Evolutionary conservation across 2,888 invertebrate genomes (phyloP).

Genomic region (Oscheius onirici): DNA sequence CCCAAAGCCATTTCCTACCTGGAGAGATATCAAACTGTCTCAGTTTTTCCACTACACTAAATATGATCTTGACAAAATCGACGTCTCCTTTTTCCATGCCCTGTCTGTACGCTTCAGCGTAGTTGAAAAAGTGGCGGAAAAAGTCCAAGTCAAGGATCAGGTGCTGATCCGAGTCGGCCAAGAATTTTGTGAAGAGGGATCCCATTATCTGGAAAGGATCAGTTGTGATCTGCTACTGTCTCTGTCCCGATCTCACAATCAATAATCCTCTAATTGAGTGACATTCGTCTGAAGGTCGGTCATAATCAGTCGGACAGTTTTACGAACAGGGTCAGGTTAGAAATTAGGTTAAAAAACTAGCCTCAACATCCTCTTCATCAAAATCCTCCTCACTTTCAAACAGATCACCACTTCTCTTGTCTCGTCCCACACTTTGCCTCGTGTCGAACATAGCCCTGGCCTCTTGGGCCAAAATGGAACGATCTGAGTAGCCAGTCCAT

Average conservation of each 20-base stretch:
- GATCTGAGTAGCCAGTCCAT: conserved; percentile 17
- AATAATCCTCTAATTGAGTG: conserved; percentile 4
- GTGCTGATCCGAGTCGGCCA: conserved; percentile 65
- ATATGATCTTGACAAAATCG: conserved; percentile 59
- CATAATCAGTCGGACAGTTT: conserved; percentile 22
- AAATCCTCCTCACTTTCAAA: conserved; percentile 26
- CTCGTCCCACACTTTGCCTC: neutral
- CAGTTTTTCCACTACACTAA: conserved; percentile 50
- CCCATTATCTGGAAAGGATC: conserved; percentile 43
- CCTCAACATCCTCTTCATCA: conserved; percentile 33
- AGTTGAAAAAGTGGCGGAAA: conserved; percentile 61
- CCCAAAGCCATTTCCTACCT: conserved; percentile 36
- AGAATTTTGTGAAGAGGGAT: conserved; percentile 58
- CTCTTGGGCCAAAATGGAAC: neutral
- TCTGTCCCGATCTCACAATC: neutral
- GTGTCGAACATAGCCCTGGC: conserved; percentile 11
- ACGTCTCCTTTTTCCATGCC: conserved; percentile 62
- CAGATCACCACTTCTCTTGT: conserved; percentile 4
- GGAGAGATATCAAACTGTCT: conserved; percentile 53
- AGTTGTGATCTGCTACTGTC: neutral
- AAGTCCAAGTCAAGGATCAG: conserved; percentile 67
- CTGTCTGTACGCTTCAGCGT: conserved; percentile 47
- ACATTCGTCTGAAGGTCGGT: neutral
- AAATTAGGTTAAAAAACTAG: too few species aligned
- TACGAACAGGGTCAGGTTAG: conserved; percentile 7